phyloP scores from a whole-genome alignment of 2,113 vertebrate species.

The Heterotilapia buettikoferi region DNA sequence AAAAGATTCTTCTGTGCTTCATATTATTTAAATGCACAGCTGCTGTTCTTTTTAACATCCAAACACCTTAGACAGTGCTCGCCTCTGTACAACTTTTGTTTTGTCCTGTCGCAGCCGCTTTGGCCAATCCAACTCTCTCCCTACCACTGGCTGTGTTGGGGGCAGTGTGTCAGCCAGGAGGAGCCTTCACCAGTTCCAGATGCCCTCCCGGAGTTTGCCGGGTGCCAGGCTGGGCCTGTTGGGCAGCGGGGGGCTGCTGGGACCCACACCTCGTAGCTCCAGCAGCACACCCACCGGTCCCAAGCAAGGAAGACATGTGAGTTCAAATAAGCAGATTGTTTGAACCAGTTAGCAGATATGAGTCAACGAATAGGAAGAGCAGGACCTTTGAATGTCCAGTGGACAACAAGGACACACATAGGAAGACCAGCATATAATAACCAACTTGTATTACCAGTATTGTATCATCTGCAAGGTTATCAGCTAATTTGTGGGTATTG shows the following conservation, averaged over 20 bases:
- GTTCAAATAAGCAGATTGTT: constrained; percentile 4
- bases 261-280: constrained; percentile 81
- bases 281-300: constrained; percentile 85
- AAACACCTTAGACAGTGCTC: background rate
- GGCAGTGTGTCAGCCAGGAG: constrained; percentile 79
- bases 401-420: background rate
- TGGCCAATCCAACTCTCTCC: constrained; percentile 95
- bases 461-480: background rate
- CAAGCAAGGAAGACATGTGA: constrained; percentile 88
- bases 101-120: constrained; percentile 75
- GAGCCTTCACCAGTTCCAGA: constrained; percentile 92
- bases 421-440: background rate
- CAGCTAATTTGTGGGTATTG: background rate
- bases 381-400: background rate
- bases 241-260: constrained; percentile 83
- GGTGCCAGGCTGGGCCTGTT: constrained; percentile 83
- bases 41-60: background rate
- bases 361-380: background rate
- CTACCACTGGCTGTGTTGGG: constrained; percentile 84
- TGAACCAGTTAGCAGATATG: background rate
- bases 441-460: background rate
- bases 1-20: background rate
- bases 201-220: constrained; percentile 90
- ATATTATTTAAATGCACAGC: background rate
- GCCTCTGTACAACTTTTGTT: fast-evolving